Percentiles rank a stretch among this genome's conserved stretches.
These are phyloP conservation scores for Limnephilus rhombicus DNA, from an alignment of 2,888 invertebrate species.

Conservation along the genomic window DNA sequence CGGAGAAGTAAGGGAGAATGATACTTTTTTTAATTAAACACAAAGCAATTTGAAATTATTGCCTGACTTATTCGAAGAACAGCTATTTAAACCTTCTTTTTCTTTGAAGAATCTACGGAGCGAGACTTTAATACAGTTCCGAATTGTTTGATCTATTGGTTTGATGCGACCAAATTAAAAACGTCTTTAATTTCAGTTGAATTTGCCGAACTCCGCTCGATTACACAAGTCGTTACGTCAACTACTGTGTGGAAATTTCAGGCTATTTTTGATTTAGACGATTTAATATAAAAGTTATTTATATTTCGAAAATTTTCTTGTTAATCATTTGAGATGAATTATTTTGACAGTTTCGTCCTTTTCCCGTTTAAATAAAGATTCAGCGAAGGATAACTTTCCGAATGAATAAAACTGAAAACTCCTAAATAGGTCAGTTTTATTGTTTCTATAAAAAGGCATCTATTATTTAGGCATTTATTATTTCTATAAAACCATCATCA, in stretches of 20 bases:
- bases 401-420: not conserved
- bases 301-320: not conserved
- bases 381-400: not conserved
- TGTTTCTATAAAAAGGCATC: not conserved
- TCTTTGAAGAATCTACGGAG: slow-evolving; percentile 15
- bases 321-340: too few relatives aligned
- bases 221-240: not conserved
- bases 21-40: slow-evolving; percentile 49
- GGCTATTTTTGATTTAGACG: not conserved
- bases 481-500: not conserved
- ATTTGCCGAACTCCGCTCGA: slow-evolving; percentile 44
- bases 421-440: not conserved
- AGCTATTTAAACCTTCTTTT: slow-evolving; percentile 29
- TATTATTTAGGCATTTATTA: too few relatives aligned
- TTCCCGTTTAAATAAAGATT: not conserved
- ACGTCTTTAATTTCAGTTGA: slow-evolving; percentile 59
- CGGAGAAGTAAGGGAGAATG: slow-evolving; percentile 9
- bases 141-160: slow-evolving; percentile 48
- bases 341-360: too few relatives aligned
- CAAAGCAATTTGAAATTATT: slow-evolving; percentile 51
- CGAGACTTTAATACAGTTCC: slow-evolving; percentile 31
- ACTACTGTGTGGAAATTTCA: not conserved
- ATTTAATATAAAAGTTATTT: not conserved
- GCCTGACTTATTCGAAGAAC: slow-evolving; percentile 51
- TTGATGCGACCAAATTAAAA: slow-evolving; percentile 49